phyloP scores from a whole-genome alignment of 2,113 vertebrate species.

The Ciconia maguari region DNA sequence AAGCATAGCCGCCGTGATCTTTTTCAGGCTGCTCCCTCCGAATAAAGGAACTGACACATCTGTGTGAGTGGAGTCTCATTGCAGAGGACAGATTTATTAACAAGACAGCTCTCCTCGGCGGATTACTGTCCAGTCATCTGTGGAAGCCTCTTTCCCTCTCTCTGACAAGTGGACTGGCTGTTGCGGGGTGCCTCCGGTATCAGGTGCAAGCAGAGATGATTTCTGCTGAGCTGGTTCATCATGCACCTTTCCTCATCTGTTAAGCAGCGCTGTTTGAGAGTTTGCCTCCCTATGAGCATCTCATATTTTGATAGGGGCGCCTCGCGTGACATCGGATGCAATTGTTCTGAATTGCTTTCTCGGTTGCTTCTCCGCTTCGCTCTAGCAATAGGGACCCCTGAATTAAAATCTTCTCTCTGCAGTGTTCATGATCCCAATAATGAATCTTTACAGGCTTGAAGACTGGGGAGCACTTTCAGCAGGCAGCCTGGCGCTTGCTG shows the following conservation, averaged over 20 bases:
- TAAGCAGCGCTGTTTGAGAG: not conserved
- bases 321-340: not conserved
- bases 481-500: not conserved
- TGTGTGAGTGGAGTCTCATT: not conserved
- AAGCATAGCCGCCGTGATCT: not conserved
- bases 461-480: not conserved
- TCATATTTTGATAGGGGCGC: not conserved
- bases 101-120: not conserved
- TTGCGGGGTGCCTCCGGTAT: not conserved
- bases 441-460: not conserved
- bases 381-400: not conserved
- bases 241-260: not conserved
- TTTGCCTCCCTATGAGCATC: not conserved
- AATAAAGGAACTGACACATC: slow-evolving; percentile 25
- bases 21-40: not conserved
- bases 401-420: not conserved
- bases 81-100: not conserved
- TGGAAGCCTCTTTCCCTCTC: not conserved
- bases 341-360: not conserved
- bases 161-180: not conserved
- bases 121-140: slow-evolving; percentile 37
- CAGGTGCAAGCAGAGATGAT: slow-evolving; percentile 13
- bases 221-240: slow-evolving; percentile 30
- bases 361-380: not conserved
- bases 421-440: not conserved